Evolutionary conservation across 2,888 invertebrate genomes (phyloP).

Genomic region (Caenorhabditis sulstoni): DNA sequence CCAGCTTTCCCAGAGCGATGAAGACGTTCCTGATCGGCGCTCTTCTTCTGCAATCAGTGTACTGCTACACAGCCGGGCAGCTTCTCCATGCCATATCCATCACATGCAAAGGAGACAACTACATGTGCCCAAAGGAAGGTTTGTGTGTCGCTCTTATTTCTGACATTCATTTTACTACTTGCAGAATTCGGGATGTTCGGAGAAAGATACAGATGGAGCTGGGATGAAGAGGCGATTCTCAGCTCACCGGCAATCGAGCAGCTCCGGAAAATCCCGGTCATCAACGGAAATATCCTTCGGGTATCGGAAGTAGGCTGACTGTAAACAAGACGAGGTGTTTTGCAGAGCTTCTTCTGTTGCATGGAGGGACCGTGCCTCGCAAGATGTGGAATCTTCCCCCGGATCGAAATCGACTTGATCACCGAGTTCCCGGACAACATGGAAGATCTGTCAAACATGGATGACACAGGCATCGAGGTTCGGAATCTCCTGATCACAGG

Average conservation of each 20-base stretch:
- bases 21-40: not conserved
- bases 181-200: conserved; percentile 22
- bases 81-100: conserved; percentile 5
- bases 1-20: not conserved
- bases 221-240: conserved; percentile 12
- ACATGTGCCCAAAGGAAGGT: conserved; percentile 18
- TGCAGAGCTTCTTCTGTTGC: conserved; percentile 23
- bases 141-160: not conserved
- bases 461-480: conserved; percentile 25
- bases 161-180: not conserved
- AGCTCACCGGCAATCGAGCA: not conserved
- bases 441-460: conserved; percentile 1
- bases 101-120: conserved; percentile 1
- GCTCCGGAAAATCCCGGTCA: not conserved
- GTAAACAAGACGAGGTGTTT: not conserved
- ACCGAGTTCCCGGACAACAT: conserved; percentile 15
- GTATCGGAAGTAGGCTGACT: not conserved
- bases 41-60: not conserved
- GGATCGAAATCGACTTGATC: conserved; percentile 26
- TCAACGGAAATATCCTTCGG: not conserved
- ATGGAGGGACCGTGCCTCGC: conserved; percentile 13
- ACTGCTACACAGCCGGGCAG: not conserved
- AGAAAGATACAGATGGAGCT: conserved; percentile 6
- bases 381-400: conserved; percentile 24
- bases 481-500: not conserved